Evolutionary conservation across 2,797 vertebrate genomes (phyloP), one percentile per base, ranked within the genome.

Genomic region (Hyperoplus immaculatus): DNA sequence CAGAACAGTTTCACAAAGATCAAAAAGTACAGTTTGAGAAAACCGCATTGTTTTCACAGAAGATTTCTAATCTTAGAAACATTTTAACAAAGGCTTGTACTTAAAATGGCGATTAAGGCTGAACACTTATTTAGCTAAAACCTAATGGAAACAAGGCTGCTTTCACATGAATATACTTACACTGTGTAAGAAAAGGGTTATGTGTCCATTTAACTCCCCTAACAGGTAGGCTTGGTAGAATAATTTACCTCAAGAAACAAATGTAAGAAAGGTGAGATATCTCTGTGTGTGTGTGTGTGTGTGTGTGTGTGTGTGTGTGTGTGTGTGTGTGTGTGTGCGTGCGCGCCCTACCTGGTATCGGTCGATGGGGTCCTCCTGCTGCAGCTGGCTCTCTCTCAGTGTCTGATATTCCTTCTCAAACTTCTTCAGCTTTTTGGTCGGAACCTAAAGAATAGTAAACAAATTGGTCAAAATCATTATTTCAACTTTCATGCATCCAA

Each of bases 371-470:
- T 99, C 98, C 53, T 99, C 98, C 89, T 99, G 97, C 45, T 98
- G 97, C 58, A 99, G 95, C 93, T 99, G 98, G 64, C 95, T 98
- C 93, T 99, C 98, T 70, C 96, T 95, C 95, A 97, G 95, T 0
- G 96, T 94, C 88, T 97, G 97, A 91, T 99, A 99, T 66, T 99
- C 98, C 93, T 96, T 97, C 92, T 99, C 98, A 96, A 99, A 99
- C 95, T 99, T 99, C 96, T 99, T 99, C 87, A 99, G 95, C 92
- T 99, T 99, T 92, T 99, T 99, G 45, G 97, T 98, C 60, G 98
- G 97, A 83, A 99, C 98, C 98, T 99, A 51, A 88, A 79, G 88
- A 83, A 75, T 53, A 76, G 11, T 4, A 72, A 3, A 18, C 66
- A 54, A 64, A 5, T 41, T 46, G 51, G 29, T 8, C 38, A 1